These are phyloP conservation scores for Scolopax mira DNA, from an alignment of 2,113 vertebrate genomes.

Conservation along the genomic window DNA sequence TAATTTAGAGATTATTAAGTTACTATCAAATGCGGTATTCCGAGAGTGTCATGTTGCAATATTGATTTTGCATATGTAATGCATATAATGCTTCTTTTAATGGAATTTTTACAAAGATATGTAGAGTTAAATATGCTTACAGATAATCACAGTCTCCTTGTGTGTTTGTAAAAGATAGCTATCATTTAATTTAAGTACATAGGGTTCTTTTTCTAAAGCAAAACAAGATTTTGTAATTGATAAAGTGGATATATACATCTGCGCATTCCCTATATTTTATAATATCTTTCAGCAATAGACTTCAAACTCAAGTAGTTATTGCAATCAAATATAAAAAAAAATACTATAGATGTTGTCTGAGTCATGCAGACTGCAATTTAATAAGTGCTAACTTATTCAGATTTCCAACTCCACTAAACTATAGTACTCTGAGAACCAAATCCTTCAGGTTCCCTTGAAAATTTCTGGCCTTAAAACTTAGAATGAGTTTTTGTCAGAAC, in stretches of 20 bases:
- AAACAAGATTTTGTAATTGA: background rate
- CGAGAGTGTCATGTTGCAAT: background rate
- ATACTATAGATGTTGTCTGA: background rate
- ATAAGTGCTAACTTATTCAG: background rate
- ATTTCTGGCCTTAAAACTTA: constrained; percentile 31
- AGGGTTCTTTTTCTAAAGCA: background rate
- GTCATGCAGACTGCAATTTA: background rate
- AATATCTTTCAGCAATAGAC: background rate
- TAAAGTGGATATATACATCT: background rate
- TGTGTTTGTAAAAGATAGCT: background rate
- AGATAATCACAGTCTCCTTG: background rate
- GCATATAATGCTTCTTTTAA: background rate
- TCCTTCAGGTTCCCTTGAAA: constrained; percentile 28
- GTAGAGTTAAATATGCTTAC: background rate
- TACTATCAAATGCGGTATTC: background rate
- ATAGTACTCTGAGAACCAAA: background rate
- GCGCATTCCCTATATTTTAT: background rate
- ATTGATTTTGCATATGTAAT: background rate
- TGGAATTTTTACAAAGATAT: background rate
- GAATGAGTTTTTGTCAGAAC: constrained; percentile 22
- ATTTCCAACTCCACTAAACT: background rate
- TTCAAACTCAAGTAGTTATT: background rate
- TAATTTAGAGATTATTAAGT: background rate
- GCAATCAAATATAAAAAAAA: background rate
- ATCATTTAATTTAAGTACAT: constrained; percentile 15